phyloP scores from a whole-genome alignment of 35 echinoderm and acorn worm species.

The Lytechinus pictus region DNA sequence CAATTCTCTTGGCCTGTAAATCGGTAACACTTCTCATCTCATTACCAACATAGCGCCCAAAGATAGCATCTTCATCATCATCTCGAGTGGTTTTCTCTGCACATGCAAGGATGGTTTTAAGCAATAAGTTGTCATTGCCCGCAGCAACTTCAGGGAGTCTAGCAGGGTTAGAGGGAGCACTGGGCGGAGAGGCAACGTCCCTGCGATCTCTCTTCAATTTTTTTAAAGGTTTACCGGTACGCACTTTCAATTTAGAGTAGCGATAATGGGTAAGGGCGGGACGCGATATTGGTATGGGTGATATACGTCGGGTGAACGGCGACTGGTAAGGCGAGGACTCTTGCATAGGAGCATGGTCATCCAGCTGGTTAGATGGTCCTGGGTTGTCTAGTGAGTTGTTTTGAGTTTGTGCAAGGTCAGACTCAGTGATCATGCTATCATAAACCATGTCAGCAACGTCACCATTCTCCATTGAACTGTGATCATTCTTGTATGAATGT shows the following conservation, averaged over 20 bases:
- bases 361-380: background rate
- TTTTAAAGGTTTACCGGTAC: constrained; percentile 27
- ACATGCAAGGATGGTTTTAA: constrained; percentile 19
- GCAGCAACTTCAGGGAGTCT: background rate
- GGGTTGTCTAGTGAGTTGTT: background rate
- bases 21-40: constrained; percentile 48
- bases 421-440: constrained; percentile 6
- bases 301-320: background rate
- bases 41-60: constrained; percentile 36
- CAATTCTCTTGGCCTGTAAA: constrained; percentile 37
- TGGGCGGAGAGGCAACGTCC: background rate
- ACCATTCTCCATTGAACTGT: constrained; percentile 18
- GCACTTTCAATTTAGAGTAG: background rate
- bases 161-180: background rate
- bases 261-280: background rate
- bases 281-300: constrained; percentile 8
- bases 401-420: background rate
- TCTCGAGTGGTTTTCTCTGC: background rate
- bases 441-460: constrained; percentile 27
- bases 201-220: constrained; percentile 30
- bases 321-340: constrained; percentile 20
- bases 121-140: background rate
- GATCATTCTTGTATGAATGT: background rate
- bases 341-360: background rate
- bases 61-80: constrained; percentile 44